These are phyloP conservation scores for Epicauta chinensis DNA, from an alignment of 1,140 invertebrate genomes.

Conservation along the genomic window DNA sequence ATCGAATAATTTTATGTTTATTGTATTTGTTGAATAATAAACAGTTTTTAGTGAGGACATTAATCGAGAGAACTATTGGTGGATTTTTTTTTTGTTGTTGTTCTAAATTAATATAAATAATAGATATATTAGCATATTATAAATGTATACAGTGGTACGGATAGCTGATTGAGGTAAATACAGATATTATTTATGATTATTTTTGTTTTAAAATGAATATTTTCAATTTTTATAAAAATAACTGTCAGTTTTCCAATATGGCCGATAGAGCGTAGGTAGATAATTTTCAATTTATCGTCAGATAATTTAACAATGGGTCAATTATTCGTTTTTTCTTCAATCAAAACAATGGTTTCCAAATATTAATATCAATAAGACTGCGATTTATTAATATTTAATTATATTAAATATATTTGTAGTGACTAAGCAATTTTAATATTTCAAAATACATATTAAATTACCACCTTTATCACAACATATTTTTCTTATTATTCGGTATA, in stretches of 20 bases:
- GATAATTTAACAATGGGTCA: not conserved
- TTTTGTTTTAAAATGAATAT: too few relatives aligned
- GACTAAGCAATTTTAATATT: constrained; percentile 14
- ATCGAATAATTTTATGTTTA: too few relatives aligned
- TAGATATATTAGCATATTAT: too few relatives aligned
- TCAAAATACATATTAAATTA: constrained; percentile 3
- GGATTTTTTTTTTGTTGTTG: too few relatives aligned
- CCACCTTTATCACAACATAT: not conserved
- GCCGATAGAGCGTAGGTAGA: constrained; percentile 29
- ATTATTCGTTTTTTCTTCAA: not conserved
- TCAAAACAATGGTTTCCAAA: not conserved
- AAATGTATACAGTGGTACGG: too few relatives aligned
- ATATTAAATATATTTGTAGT: not conserved
- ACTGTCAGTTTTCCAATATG: constrained; percentile 30
- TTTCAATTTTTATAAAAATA: too few relatives aligned
- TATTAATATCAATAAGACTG: not conserved
- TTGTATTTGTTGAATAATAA: too few relatives aligned
- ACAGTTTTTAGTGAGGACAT: too few relatives aligned
- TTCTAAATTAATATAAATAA: too few relatives aligned
- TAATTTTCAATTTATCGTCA: constrained; percentile 24
- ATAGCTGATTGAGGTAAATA: too few relatives aligned
- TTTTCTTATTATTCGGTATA: not conserved
- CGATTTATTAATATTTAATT: not conserved
- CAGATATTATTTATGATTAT: too few relatives aligned
- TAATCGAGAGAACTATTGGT: too few relatives aligned